Base-by-base conservation (phyloP, 30 jellyfish, hydroid and myxozoan genomes). In the Sanderia malayensis region DNA sequence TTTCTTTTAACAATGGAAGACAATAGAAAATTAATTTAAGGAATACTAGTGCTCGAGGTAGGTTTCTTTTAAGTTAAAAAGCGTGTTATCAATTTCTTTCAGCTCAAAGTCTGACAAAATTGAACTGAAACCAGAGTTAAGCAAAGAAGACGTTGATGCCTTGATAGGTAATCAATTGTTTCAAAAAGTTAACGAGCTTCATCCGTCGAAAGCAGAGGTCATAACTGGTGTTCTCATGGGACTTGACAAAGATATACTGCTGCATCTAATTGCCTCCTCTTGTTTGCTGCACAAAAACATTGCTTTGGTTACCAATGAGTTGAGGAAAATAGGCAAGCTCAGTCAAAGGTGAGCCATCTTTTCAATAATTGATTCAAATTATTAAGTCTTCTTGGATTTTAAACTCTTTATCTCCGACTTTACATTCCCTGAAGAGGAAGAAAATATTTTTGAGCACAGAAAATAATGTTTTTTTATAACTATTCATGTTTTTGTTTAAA, bases 151-250 rank as follows among this genome's bases (percentile, higher is more conserved):
- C 62, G 73, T 76, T 52, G 71, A 41, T 19, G 33, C 71, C 44
- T n/a, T 76, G 46, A 76, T 76, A 10, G 87, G 80, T 0, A 76
- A 55, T 44, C 79, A 60, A 20, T 28, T 76, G 61, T 76, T 61
- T 66, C 67, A 76, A 27, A 24, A 73, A 62, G 80, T 63, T 18
- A 28, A 28, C 44, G 11, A 31, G 46, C 61, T 76, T 11, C 87
- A 76, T 57, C 87, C 87, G 11, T 76, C 87, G 0, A 76, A 76
- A 29, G 87, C 87, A 37, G 73, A 61, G 2, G 19, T 46, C 8
- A 22, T 76, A 18, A 76, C 87, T 44, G 87, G 87, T 3, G 67
- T 76, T n/a, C 55, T 76, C 24, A 44, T 76, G 80, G 80, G 44
- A 30, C 74, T 61, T 17, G 65, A 76, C 20, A 76, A 64, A 46